Evolutionary conservation across 2,888 invertebrate species (phyloP), one percentile per base, ranked within the genome.

Genomic region (Choreutis nemorana): DNA sequence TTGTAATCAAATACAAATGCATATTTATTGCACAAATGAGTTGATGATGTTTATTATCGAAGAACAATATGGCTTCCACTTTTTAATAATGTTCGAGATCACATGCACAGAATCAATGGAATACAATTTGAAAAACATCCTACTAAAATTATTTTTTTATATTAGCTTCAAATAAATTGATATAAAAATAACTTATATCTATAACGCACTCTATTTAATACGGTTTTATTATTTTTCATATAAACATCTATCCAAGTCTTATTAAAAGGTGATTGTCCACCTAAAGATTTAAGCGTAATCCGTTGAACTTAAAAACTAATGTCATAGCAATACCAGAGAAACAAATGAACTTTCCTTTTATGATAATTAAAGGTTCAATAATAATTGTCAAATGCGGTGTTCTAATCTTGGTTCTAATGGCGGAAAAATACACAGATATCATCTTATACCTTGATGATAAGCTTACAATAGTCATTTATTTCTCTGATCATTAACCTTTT

Each of bases 281-380:
- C 71, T 59, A 52, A 46, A 49, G 45, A 50, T 53, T 60, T 75
- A 75, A 75, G 75, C 75, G 75, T 75, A 72, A 68, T 73, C n/a
- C 66, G 60, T 73, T 73, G 52, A 51, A 63, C 72, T 71, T 71
- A 70, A 53, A n/a, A n/a, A n/a, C n/a, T n/a, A n/a, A n/a, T n/a
- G n/a, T n/a, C n/a, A n/a, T n/a, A n/a, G n/a, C n/a, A n/a, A n/a
- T n/a, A n/a, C n/a, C n/a, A n/a, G n/a, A n/a, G n/a, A n/a, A n/a
- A n/a, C n/a, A n/a, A n/a, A n/a, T n/a, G n/a, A n/a, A n/a, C n/a
- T n/a, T n/a, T n/a, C n/a, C n/a, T n/a, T n/a, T n/a, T n/a, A n/a
- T n/a, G n/a, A n/a, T n/a, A n/a, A n/a, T n/a, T n/a, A n/a, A n/a
- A n/a, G n/a, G n/a, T n/a, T n/a, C n/a, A n/a, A n/a, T n/a, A n/a